Percentiles rank a stretch among this genome's conserved stretches.
Conservation (phyloP, 2,888 invertebrate genomes). For the Pristionchus entomophagus region DNA sequence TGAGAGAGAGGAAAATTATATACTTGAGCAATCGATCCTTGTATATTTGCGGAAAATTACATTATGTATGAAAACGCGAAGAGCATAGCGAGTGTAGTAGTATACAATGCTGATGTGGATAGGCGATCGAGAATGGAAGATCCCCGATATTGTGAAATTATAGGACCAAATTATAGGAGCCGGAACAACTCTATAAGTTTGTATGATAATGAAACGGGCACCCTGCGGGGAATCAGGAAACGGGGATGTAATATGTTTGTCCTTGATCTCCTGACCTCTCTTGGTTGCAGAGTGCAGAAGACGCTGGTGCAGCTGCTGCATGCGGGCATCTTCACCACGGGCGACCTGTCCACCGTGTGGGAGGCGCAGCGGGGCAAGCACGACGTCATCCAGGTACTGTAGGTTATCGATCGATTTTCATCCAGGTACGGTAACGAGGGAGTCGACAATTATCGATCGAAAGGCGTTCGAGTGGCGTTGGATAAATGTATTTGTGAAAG, state of each 20-base stretch:
- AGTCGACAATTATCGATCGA: no score
- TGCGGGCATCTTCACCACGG: background rate
- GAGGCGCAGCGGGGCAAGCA: conserved; percentile 47
- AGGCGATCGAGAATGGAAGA: no score
- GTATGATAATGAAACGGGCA: background rate
- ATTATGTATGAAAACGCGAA: no score
- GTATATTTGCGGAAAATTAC: no score
- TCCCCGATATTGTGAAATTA: no score
- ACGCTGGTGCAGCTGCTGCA: background rate
- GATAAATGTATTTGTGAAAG: no score
- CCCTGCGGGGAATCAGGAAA: background rate
- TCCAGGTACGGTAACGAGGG: background rate
- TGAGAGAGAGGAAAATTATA: background rate
- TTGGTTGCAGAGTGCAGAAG: background rate
- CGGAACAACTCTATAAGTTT: no score
- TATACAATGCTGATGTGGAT: no score
- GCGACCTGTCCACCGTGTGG: conserved; percentile 43
- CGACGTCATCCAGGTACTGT: conserved; percentile 47
- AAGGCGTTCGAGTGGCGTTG: no score
- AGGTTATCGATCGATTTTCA: background rate
- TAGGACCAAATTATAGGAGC: no score
- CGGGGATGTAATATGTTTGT: background rate
- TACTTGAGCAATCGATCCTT: no score
- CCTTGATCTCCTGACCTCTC: background rate
- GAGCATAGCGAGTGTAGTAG: no score